Evolutionary conservation across 2,113 vertebrate genomes (phyloP).

Genomic region (Atrichornis clamosus): DNA sequence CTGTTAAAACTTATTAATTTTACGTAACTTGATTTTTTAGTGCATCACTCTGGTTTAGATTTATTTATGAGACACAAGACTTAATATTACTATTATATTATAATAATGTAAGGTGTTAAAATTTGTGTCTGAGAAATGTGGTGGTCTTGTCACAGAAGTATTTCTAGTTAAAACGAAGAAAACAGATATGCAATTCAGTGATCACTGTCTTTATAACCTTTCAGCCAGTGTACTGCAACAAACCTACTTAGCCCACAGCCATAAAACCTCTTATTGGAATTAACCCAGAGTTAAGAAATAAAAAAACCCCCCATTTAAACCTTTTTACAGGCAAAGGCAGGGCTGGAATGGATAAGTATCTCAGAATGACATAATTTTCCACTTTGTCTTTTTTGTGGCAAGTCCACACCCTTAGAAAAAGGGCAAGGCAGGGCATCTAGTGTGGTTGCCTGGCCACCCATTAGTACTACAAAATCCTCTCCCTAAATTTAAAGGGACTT

Average conservation of each 20-base stretch:
- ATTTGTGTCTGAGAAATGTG: neutral
- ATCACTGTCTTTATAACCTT: neutral
- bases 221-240: neutral
- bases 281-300: neutral
- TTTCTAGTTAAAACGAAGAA: neutral
- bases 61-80: neutral
- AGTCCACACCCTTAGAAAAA: neutral
- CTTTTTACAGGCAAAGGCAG: neutral
- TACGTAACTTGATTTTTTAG: neutral
- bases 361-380: neutral
- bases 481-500: neutral
- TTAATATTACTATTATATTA: neutral
- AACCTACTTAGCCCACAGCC: neutral
- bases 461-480: neutral
- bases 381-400: neutral
- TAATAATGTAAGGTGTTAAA: neutral
- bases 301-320: neutral
- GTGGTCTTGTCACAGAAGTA: neutral
- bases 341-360: neutral
- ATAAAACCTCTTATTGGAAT: slow-evolving; percentile 8
- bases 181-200: neutral
- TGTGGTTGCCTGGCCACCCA: neutral
- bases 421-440: neutral
- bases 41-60: neutral
- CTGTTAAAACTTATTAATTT: neutral